A percentile compares a stretch with the other conserved stretches of the same genome.
Conservation (phyloP, 2,888 invertebrate genomes). For the Proisotoma minuta region DNA sequence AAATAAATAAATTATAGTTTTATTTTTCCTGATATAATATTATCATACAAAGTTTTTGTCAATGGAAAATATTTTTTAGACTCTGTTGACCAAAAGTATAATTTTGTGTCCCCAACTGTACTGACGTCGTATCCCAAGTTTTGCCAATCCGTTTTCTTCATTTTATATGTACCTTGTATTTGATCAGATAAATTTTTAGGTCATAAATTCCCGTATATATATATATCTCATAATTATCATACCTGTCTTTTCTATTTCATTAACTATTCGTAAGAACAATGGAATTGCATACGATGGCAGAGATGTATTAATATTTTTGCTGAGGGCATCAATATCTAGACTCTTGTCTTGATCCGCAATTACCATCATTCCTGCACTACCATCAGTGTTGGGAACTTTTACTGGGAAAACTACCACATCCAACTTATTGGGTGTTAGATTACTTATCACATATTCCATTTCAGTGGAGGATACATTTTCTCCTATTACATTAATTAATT, state of each 20-base stretch:
- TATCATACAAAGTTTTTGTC: conserved; percentile 13
- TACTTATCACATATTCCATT: conserved; percentile 86
- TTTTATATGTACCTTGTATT: conserved; percentile 83
- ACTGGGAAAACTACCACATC: conserved; percentile 93
- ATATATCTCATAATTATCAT: not conserved
- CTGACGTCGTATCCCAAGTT: conserved; percentile 72
- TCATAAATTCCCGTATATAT: not conserved
- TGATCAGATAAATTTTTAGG: not conserved
- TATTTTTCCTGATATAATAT: conserved; percentile 27
- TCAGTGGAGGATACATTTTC: conserved; percentile 98
- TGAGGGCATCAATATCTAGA: conserved; percentile 15
- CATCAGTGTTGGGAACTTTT: conserved; percentile 57
- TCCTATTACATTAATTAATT: conserved; percentile 55
- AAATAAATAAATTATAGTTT: conserved; percentile 12
- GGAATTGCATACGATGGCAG: conserved; percentile 40
- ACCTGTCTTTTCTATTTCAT: conserved; percentile 42
- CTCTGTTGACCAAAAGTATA: conserved; percentile 21
- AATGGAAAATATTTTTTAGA: conserved; percentile 22
- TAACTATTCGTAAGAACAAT: conserved; percentile 33
- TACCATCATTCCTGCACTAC: conserved; percentile 36
- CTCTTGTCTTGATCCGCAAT: conserved; percentile 33
- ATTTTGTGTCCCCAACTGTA: conserved; percentile 3
- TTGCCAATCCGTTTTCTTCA: conserved; percentile 81
- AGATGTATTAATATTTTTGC: conserved; percentile 24
- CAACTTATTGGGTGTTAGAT: conserved; percentile 66